Evolutionary conservation across 2,888 invertebrate genomes (phyloP).

Genomic region (Conistra vaccinii): DNA sequence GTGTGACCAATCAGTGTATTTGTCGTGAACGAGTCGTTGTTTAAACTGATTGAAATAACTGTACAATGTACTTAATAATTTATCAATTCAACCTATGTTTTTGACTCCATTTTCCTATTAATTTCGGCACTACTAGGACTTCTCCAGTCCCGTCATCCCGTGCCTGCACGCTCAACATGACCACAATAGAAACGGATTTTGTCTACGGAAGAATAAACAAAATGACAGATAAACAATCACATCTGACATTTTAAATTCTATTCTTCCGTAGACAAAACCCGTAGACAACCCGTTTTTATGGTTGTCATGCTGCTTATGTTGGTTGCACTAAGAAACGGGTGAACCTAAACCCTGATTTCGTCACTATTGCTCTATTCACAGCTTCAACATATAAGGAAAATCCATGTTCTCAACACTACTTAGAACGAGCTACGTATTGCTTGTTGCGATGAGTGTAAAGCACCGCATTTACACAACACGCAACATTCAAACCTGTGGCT

Average conservation of each 20-base stretch:
- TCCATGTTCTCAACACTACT: not conserved
- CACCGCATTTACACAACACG: too few species aligned
- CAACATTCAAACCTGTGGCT: too few species aligned
- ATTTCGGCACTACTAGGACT: not conserved
- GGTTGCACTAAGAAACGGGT: not conserved
- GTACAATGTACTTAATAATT: too few species aligned
- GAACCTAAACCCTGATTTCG: not conserved
- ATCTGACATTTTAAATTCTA: too few species aligned
- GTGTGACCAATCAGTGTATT: conserved; percentile 21
- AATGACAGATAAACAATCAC: too few species aligned
- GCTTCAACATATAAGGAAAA: not conserved
- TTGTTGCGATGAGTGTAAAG: not conserved
- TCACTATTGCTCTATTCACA: not conserved
- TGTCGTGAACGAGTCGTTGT: not conserved
- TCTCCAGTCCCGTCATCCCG: too few species aligned
- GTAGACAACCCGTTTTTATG: too few species aligned
- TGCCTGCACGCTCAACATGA: too few species aligned
- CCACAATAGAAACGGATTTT: too few species aligned
- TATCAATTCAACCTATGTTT: not conserved
- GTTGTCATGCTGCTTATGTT: too few species aligned
- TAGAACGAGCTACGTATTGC: not conserved
- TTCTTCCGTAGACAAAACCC: too few species aligned
- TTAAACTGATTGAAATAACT: not conserved
- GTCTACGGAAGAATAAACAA: too few species aligned
- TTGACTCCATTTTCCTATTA: not conserved